Conservation (phyloP, 2,888 invertebrate genomes). For the Thecophora atra region DNA sequence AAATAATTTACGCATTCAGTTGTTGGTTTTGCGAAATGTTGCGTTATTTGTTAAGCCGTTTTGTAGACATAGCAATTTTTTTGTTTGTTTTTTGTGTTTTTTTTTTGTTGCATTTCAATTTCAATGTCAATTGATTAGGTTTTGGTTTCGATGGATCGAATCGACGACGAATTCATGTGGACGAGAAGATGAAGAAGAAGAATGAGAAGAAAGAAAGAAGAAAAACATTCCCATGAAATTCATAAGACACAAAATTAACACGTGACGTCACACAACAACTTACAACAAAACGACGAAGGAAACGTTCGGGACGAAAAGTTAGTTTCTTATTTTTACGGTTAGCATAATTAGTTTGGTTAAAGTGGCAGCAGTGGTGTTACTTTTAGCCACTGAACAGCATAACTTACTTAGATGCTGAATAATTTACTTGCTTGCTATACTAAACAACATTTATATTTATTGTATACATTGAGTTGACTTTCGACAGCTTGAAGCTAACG, state of each 20-base stretch:
- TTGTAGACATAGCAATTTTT: slow-evolving; percentile 41
- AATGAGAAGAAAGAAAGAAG: slow-evolving; percentile 54
- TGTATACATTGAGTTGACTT: background rate
- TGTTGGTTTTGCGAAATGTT: slow-evolving; percentile 31
- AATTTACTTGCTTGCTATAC: too few species aligned
- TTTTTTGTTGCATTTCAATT: slow-evolving; percentile 24
- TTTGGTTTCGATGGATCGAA: background rate
- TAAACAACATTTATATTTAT: too few species aligned
- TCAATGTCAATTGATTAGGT: slow-evolving; percentile 5
- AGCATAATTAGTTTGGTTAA: slow-evolving; percentile 17
- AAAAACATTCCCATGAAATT: slow-evolving; percentile 46
- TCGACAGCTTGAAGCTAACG: too few species aligned
- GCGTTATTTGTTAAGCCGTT: slow-evolving; percentile 57
- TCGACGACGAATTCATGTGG: slow-evolving; percentile 16
- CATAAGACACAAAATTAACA: slow-evolving; percentile 29
- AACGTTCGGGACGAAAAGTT: slow-evolving; percentile 34
- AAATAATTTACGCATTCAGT: slow-evolving; percentile 32
- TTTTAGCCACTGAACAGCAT: background rate
- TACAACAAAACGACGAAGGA: slow-evolving; percentile 42
- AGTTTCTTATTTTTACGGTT: slow-evolving; percentile 18
- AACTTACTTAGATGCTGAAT: background rate
- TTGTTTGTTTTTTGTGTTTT: slow-evolving; percentile 30
- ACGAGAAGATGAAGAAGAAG: slow-evolving; percentile 38
- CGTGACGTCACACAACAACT: slow-evolving; percentile 41
- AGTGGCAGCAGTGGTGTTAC: slow-evolving; percentile 36